phyloP scores from a whole-genome alignment of 1,140 invertebrate species.

The Brachionus manjavacas region DNA sequence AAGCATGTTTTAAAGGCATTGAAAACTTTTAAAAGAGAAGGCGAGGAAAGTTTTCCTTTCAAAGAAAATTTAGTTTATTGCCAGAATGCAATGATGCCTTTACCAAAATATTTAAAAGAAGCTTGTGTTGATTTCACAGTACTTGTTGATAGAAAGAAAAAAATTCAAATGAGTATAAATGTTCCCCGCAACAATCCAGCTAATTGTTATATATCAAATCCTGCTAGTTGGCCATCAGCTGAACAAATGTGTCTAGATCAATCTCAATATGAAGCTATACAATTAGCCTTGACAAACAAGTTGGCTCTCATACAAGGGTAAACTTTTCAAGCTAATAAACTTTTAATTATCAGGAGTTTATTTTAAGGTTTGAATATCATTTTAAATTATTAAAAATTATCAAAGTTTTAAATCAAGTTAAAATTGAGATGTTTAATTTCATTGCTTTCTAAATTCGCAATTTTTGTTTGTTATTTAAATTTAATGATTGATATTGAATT shows the following conservation, averaged over 20 bases:
- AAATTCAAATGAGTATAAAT: too few relatives aligned
- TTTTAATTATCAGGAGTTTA: background rate
- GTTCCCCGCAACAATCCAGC: too few relatives aligned
- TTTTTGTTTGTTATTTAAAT: too few relatives aligned
- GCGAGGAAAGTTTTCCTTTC: constrained; percentile 51
- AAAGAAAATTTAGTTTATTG: constrained; percentile 48
- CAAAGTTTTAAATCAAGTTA: too few relatives aligned
- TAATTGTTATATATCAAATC: background rate
- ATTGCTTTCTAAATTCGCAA: too few relatives aligned
- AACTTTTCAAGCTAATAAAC: background rate
- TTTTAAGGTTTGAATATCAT: background rate
- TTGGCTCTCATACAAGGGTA: constrained; percentile 67
- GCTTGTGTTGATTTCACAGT: background rate
- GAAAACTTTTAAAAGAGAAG: background rate
- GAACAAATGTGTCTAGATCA: constrained; percentile 50
- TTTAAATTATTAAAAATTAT: too few relatives aligned
- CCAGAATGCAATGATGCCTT: constrained; percentile 26
- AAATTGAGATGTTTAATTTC: too few relatives aligned
- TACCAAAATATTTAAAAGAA: constrained; percentile 30
- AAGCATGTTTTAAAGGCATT: constrained; percentile 56
- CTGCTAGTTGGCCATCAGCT: constrained; percentile 48
- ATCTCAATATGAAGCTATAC: constrained; percentile 58
- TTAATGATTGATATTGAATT: too few relatives aligned
- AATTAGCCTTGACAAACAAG: constrained; percentile 58
- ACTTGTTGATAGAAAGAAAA: too few relatives aligned